Evolutionary conservation across 2,797 vertebrate species (phyloP).

Genomic region (Amniataba percoides): DNA sequence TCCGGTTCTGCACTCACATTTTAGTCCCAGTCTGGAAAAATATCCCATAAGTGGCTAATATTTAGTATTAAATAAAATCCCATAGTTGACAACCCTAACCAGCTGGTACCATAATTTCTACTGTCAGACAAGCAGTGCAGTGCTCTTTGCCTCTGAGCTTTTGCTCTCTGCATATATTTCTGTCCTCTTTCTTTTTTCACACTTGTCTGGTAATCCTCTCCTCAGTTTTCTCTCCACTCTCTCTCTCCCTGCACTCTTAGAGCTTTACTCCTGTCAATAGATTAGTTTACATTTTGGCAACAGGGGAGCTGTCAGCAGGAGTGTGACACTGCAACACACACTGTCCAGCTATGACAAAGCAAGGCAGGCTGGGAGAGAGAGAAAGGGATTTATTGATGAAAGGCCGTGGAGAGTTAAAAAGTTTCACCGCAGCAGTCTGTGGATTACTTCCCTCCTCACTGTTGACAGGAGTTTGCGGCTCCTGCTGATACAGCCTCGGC

Average conservation of each 20-base stretch:
- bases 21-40: background rate
- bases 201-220: conserved; percentile 26
- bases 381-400: conserved; percentile 55
- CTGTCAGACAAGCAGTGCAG: background rate
- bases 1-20: no score
- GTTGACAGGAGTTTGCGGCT: conserved; percentile 68
- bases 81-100: background rate
- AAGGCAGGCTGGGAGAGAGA: background rate
- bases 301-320: conserved; percentile 58
- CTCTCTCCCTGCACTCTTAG: conserved; percentile 11
- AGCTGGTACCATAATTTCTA: background rate
- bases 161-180: background rate
- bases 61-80: background rate
- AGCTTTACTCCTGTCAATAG: conserved; percentile 36
- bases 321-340: conserved; percentile 28
- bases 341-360: conserved; percentile 48
- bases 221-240: background rate
- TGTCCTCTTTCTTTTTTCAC: background rate
- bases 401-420: conserved; percentile 54
- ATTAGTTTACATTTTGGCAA: conserved; percentile 58
- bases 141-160: background rate
- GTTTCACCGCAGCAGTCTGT: conserved; percentile 60
- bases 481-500: conserved; percentile 66
- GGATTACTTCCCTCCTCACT: conserved; percentile 70
- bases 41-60: background rate